Percentiles rank a stretch among this genome's conserved stretches.
phyloP scores from a whole-genome alignment of 2,888 invertebrate species.

The Luffia ferchaultella region DNA sequence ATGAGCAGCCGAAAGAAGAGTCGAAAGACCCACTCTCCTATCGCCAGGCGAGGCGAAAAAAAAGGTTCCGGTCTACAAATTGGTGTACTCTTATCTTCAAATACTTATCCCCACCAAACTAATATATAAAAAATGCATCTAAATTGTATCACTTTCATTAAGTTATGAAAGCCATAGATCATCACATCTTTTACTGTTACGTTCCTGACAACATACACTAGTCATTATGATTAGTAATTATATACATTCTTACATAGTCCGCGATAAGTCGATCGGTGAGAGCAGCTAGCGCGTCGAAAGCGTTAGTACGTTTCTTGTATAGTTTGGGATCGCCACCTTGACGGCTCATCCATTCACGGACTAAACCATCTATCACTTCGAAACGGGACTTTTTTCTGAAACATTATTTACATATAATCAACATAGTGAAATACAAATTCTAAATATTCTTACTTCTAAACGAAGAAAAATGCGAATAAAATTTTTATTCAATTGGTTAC shows the following conservation, averaged over 20 bases:
- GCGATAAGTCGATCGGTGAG: conserved; percentile 39
- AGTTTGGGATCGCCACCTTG: conserved; percentile 44
- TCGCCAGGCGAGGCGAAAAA: too few species aligned
- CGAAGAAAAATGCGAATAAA: too few species aligned
- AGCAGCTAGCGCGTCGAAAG: conserved; percentile 44
- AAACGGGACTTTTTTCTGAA: not conserved
- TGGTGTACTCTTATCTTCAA: too few species aligned
- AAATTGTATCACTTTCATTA: not conserved
- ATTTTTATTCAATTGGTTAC: too few species aligned
- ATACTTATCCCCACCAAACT: too few species aligned
- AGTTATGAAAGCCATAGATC: too few species aligned
- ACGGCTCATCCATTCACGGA: conserved; percentile 40
- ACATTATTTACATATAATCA: too few species aligned
- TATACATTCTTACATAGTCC: conserved; percentile 32
- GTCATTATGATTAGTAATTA: not conserved
- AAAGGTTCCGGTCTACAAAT: too few species aligned
- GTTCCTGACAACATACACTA: not conserved
- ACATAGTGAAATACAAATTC: too few species aligned
- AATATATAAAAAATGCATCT: too few species aligned
- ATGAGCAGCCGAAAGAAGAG: not conserved
- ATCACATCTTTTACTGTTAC: not conserved
- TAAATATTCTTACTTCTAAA: too few species aligned
- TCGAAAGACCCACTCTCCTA: not conserved
- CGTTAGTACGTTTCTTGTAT: conserved; percentile 47
- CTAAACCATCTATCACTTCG: conserved; percentile 15